Conservation (phyloP, 53 echinoderm and acorn worm species). For the Astropecten irregularis region DNA sequence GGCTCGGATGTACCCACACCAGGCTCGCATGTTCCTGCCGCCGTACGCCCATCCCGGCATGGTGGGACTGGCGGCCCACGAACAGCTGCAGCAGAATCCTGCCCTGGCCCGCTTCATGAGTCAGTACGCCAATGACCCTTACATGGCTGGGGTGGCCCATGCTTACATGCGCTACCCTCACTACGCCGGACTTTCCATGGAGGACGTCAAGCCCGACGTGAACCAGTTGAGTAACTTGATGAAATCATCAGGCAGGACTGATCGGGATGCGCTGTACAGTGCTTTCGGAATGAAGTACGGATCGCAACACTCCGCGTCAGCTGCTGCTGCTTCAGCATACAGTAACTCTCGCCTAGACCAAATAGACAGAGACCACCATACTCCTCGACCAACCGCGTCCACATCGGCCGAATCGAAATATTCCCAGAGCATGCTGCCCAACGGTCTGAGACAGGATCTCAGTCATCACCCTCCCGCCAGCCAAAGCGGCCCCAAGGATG, state of each 20-base stretch:
- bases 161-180: slow-evolving; percentile 56
- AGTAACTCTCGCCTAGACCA: slow-evolving; percentile 31
- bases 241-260: slow-evolving; percentile 29
- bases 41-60: slow-evolving; percentile 74
- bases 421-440: slow-evolving; percentile 54
- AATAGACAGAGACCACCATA: slow-evolving; percentile 57
- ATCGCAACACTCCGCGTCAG: slow-evolving; percentile 35
- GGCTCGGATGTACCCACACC: slow-evolving; percentile 81
- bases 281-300: slow-evolving; percentile 42
- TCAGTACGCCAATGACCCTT: slow-evolving; percentile 71
- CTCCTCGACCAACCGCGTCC: slow-evolving; percentile 14
- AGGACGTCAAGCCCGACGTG: slow-evolving; percentile 71
- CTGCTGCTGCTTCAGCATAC: slow-evolving; percentile 23
- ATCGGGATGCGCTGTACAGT: slow-evolving; percentile 35
- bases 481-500: slow-evolving; percentile 60
- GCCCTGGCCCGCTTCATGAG: slow-evolving; percentile 76
- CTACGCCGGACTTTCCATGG: slow-evolving; percentile 47
- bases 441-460: slow-evolving; percentile 68
- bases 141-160: slow-evolving; percentile 48
- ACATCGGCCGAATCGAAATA: slow-evolving; percentile 50
- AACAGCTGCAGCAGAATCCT: slow-evolving; percentile 66
- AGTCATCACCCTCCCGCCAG: slow-evolving; percentile 59
- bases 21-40: slow-evolving; percentile 56
- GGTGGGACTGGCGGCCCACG: slow-evolving; percentile 57
- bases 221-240: slow-evolving; percentile 51